These are phyloP conservation scores for Platycercus adscitus DNA, from an alignment of 2,113 vertebrate species.

Conservation along the genomic window DNA sequence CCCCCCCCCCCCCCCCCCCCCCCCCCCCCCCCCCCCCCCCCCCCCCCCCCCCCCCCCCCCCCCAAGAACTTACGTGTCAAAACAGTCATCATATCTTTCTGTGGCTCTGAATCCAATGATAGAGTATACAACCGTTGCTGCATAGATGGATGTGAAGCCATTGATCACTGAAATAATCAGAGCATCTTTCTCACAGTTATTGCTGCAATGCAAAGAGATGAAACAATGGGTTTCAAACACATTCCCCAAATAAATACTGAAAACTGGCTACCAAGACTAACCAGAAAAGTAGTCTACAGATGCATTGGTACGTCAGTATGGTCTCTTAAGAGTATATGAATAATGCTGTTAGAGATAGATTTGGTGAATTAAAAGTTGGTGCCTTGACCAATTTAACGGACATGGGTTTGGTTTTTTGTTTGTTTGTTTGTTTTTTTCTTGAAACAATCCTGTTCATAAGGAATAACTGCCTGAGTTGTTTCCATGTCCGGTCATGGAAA, in stretches of 20 bases:
- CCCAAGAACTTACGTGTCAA: conserved; percentile 16
- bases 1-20: too few relatives aligned
- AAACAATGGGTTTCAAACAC: neutral
- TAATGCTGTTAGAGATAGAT: neutral
- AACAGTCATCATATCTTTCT: conserved; percentile 85
- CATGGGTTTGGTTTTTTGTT: neutral
- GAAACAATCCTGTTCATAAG: neutral
- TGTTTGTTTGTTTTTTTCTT: rapidly evolving
- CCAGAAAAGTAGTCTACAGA: neutral
- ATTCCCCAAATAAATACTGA: neutral
- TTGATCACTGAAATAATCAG: conserved; percentile 92
- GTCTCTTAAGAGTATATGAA: neutral
- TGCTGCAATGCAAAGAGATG: conserved; percentile 74
- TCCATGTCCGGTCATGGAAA: neutral
- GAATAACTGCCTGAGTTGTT: neutral
- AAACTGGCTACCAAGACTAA: neutral
- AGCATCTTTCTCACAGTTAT: conserved; percentile 93
- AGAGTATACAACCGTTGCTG: conserved; percentile 93
- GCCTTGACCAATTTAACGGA: neutral
- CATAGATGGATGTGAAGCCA: conserved; percentile 91
- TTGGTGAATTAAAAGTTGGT: neutral
- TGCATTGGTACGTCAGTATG: neutral
- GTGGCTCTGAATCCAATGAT: conserved; percentile 97
- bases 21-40: too few relatives aligned
- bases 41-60: too few relatives aligned